A percentile compares a stretch with the other conserved stretches of the same genome.
phyloP scores from a whole-genome alignment of 1,140 invertebrate species.

The Megalopta genalis region DNA sequence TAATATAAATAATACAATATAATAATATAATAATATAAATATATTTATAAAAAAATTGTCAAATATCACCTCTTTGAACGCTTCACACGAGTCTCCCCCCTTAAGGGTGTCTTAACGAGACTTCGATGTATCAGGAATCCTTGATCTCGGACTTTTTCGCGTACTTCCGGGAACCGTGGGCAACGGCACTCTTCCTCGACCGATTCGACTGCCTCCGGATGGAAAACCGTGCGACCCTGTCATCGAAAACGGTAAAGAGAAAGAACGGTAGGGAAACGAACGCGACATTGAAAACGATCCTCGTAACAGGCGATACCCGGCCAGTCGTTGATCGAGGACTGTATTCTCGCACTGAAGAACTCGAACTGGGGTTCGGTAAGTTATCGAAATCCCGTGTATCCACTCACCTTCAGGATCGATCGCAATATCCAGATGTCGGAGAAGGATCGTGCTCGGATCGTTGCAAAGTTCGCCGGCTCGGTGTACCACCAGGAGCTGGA shows the following conservation, averaged over 20 bases:
- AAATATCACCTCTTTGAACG: too few species aligned
- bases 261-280: background rate
- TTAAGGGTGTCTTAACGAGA: background rate
- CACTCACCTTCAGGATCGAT: too few species aligned
- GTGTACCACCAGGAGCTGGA: conserved; percentile 58
- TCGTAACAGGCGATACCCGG: conserved; percentile 26
- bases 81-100: too few species aligned
- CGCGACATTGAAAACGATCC: background rate
- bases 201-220: conserved; percentile 79
- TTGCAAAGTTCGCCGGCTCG: conserved; percentile 49
- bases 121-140: conserved; percentile 45
- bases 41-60: too few species aligned
- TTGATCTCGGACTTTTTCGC: conserved; percentile 82
- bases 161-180: conserved; percentile 84
- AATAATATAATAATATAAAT: too few species aligned
- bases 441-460: conserved; percentile 46
- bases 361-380: conserved; percentile 53
- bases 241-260: conserved; percentile 47
- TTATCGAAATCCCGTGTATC: background rate
- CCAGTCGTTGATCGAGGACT: conserved; percentile 47
- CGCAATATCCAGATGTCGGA: conserved; percentile 36
- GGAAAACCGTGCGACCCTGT: conserved; percentile 57
- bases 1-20: too few species aligned
- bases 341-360: conserved; percentile 30
- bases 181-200: conserved; percentile 82